Conservation (phyloP, 2,797 vertebrate genomes). For the Champsocephalus esox region DNA sequence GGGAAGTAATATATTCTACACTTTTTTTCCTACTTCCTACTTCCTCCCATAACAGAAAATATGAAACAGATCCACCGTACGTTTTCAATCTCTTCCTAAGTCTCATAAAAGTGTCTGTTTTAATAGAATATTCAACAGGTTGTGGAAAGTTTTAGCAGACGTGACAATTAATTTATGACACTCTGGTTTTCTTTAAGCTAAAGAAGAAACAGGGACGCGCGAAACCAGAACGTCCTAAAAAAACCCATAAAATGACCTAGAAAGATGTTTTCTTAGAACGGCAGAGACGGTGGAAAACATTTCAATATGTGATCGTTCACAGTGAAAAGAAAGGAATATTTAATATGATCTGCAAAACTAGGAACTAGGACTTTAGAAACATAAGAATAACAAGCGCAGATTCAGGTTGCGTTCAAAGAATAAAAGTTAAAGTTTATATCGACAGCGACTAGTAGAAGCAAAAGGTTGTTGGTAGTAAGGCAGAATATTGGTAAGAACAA, state of each 20-base stretch:
- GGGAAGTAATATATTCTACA: background rate
- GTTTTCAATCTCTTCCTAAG: conserved; percentile 17
- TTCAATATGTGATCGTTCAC: conserved; percentile 11
- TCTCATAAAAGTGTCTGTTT: background rate
- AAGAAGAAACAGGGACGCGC: conserved; percentile 1
- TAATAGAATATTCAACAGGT: conserved; percentile 21
- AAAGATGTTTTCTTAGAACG: conserved; percentile 6
- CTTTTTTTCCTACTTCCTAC: background rate
- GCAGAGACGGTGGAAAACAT: background rate
- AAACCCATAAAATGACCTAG: conserved; percentile 17
- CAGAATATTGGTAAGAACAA: background rate
- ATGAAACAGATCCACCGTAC: background rate
- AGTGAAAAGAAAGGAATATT: conserved; percentile 21
- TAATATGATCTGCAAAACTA: background rate
- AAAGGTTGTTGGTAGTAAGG: background rate
- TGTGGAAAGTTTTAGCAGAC: conserved; percentile 5
- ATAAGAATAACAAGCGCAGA: background rate
- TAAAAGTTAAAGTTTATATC: background rate
- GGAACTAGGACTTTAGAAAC: background rate
- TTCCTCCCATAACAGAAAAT: background rate
- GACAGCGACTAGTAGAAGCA: background rate
- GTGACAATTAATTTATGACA: conserved; percentile 25
- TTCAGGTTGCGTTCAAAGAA: background rate
- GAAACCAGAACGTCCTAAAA: background rate
- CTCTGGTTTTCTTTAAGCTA: conserved; percentile 12